Percentiles rank a stretch among this genome's conserved stretches.
Conservation (phyloP, 1,140 invertebrate species). For the Helicoverpa armigera region DNA sequence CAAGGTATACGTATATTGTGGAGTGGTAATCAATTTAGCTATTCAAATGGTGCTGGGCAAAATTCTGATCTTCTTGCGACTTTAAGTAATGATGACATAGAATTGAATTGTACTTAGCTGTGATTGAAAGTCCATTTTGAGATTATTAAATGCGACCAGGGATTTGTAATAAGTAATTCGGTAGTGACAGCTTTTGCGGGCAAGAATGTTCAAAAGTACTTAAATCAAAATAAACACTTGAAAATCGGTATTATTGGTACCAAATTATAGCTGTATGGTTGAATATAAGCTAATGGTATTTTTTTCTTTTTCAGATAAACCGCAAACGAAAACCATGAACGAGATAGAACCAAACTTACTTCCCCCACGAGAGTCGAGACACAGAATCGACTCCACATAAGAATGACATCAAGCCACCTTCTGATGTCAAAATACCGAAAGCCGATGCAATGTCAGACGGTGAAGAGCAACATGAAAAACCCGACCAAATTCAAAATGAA, state of each 20-base stretch:
- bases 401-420: conserved; percentile 35
- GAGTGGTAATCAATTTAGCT: conserved; percentile 12
- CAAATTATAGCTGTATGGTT: neutral
- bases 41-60: neutral
- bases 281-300: neutral
- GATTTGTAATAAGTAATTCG: neutral
- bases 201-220: too few species aligned
- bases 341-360: neutral
- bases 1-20: conserved; percentile 1
- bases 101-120: too few species aligned
- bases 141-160: neutral
- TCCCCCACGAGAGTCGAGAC: neutral
- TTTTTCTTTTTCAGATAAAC: conserved; percentile 41
- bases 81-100: neutral
- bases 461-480: conserved; percentile 44
- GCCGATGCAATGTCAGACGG: conserved; percentile 49
- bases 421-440: conserved; percentile 45
- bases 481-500: conserved; percentile 68
- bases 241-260: too few species aligned
- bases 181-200: too few species aligned
- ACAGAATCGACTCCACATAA: conserved; percentile 12
- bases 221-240: too few species aligned
- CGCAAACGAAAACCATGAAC: conserved; percentile 17
- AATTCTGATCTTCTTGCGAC: neutral
- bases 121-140: too few species aligned